Percentiles rank a stretch among this genome's conserved stretches.
phyloP scores from a whole-genome alignment of 2,888 invertebrate genomes.

The Acanthopleura granulata region DNA sequence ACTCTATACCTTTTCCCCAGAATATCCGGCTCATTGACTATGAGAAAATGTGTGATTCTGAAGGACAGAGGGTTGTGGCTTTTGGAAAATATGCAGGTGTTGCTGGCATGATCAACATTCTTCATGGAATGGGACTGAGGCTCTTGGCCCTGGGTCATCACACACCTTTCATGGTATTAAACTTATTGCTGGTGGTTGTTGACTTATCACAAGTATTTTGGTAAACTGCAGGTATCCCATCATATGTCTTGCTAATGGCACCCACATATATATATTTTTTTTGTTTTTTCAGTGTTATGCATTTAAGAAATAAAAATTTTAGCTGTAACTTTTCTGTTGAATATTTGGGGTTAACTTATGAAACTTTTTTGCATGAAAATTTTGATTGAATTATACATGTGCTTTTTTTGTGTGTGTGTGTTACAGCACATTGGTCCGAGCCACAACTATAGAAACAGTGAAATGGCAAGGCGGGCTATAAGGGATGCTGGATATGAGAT shows the following conservation, averaged over 20 bases:
- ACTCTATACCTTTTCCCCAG: constrained; percentile 65
- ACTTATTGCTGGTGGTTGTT: not conserved
- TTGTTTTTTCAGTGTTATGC: too few species aligned
- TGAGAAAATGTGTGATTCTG: constrained; percentile 92
- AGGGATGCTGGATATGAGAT: constrained; percentile 99
- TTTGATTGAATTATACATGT: too few species aligned
- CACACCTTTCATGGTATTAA: constrained; percentile 94
- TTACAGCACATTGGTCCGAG: constrained; percentile 94
- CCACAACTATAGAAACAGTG: constrained; percentile 97
- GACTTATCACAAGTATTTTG: not conserved
- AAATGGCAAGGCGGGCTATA: constrained; percentile 97
- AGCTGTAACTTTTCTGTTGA: too few species aligned
- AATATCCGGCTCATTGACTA: constrained; percentile 97
- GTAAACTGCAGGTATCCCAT: too few species aligned
- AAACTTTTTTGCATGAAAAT: too few species aligned
- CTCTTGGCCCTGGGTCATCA: constrained; percentile 96
- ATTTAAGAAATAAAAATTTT: too few species aligned
- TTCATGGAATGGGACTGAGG: constrained; percentile 95
- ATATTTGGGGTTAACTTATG: too few species aligned
- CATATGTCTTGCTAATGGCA: too few species aligned
- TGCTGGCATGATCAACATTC: constrained; percentile 98
- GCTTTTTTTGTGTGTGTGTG: not conserved
- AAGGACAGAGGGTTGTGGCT: constrained; percentile 93
- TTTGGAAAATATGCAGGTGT: constrained; percentile 99
- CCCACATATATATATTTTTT: too few species aligned